Conservation (phyloP, 2,797 vertebrate genomes). For the Sphenopsis melanotis region DNA sequence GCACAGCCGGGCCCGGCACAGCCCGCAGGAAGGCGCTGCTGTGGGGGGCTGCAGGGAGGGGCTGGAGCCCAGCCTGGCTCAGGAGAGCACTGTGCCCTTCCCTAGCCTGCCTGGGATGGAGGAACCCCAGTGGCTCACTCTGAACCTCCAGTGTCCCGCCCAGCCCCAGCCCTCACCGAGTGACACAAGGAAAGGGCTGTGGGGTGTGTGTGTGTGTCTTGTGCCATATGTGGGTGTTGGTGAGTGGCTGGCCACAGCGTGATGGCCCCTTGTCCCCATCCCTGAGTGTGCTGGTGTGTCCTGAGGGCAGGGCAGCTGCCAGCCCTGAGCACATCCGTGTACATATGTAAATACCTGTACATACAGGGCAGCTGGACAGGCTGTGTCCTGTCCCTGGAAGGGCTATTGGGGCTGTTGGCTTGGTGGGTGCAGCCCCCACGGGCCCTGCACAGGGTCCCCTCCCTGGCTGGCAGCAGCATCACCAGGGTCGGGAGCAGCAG, state of each 20-base stretch:
- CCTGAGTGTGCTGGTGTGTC: fast-evolving
- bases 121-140: not conserved
- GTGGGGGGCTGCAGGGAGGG: not conserved
- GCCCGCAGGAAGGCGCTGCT: not conserved
- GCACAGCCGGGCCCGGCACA: not conserved
- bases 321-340: not conserved
- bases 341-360: conserved; percentile 47
- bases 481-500: not conserved
- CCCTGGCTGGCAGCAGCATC: not conserved
- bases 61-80: not conserved
- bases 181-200: not conserved
- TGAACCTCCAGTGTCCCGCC: not conserved
- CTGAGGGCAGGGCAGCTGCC: not conserved
- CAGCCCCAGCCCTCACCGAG: not conserved
- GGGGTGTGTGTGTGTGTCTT: not conserved
- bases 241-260: not conserved
- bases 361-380: not conserved
- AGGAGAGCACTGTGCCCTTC: not conserved
- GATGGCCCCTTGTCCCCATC: not conserved
- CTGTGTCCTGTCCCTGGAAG: conserved; percentile 29
- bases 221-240: not conserved
- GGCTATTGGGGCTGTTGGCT: conserved; percentile 30
- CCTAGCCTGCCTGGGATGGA: not conserved
- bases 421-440: not conserved
- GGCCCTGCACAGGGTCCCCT: not conserved